These are phyloP conservation scores for Aplysina aerophoba DNA, from an alignment of 37 sponge, comb jelly and placozoan species.

Conservation along the genomic window DNA sequence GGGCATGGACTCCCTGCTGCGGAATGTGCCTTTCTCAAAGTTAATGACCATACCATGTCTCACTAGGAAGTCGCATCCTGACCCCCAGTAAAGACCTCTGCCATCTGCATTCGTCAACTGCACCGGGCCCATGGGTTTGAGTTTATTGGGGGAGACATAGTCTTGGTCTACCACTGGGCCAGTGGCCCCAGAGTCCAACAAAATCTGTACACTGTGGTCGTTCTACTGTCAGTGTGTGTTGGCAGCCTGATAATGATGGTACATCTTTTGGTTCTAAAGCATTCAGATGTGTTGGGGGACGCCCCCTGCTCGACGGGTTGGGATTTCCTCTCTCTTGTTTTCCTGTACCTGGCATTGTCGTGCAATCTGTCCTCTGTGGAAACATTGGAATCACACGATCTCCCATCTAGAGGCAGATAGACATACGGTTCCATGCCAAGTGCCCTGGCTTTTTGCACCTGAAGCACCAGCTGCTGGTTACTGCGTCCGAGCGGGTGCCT, in stretches of 20 bases:
- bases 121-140: neutral
- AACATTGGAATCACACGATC: neutral
- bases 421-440: neutral
- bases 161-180: neutral
- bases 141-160: neutral
- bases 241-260: neutral
- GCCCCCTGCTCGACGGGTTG: neutral
- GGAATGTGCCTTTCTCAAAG: neutral
- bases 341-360: neutral
- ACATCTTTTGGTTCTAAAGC: neutral
- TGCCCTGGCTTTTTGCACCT: neutral
- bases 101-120: constrained; percentile 13
- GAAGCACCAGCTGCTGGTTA: neutral
- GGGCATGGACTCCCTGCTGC: neutral
- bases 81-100: neutral
- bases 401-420: neutral
- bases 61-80: neutral
- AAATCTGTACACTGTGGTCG: neutral
- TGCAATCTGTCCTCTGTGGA: neutral
- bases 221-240: neutral
- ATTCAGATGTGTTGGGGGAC: constrained; percentile 5
- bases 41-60: neutral
- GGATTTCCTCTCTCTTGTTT: neutral
- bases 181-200: neutral
- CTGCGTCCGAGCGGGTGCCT: neutral